These are phyloP conservation scores for Lasioglossum pauxillum DNA, from an alignment of 2,888 invertebrate species.

Conservation along the genomic window DNA sequence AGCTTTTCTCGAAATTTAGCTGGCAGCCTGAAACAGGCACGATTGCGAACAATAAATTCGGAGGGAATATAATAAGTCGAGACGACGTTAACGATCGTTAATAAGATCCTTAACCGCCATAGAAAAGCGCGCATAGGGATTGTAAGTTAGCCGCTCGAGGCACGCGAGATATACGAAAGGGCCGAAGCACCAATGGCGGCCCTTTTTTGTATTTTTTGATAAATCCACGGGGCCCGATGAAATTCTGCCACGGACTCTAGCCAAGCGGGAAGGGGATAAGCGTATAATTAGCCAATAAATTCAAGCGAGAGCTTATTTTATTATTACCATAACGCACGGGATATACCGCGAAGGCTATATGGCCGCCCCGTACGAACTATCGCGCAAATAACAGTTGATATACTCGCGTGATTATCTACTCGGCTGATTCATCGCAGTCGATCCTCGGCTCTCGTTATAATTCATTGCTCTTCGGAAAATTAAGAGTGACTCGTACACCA, in stretches of 20 bases:
- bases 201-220: slow-evolving; percentile 26
- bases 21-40: background rate
- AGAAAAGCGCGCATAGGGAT: slow-evolving; percentile 3
- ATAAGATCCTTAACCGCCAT: slow-evolving; percentile 9
- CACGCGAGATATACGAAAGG: slow-evolving; percentile 22
- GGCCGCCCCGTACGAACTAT: slow-evolving; percentile 36
- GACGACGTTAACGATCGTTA: slow-evolving; percentile 17
- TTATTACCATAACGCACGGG: slow-evolving; percentile 58
- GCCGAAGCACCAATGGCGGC: background rate
- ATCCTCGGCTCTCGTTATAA: slow-evolving; percentile 37
- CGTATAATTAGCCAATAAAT: slow-evolving; percentile 60
- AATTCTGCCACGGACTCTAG: slow-evolving; percentile 18
- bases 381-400: slow-evolving; percentile 50
- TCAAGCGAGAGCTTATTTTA: slow-evolving; percentile 54
- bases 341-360: slow-evolving; percentile 47
- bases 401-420: slow-evolving; percentile 55
- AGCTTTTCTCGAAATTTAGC: background rate
- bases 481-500: slow-evolving; percentile 20
- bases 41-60: background rate
- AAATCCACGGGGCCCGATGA: slow-evolving; percentile 31
- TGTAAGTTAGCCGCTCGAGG: slow-evolving; percentile 18
- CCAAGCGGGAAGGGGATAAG: slow-evolving; percentile 27
- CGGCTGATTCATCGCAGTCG: slow-evolving; percentile 56
- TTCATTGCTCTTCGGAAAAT: slow-evolving; percentile 33
- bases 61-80: background rate